A percentile compares a stretch with the other conserved stretches of the same genome.
These are phyloP conservation scores for Amblyjoppa fuscipennis DNA, from an alignment of 2,888 invertebrate genomes.

Conservation along the genomic window DNA sequence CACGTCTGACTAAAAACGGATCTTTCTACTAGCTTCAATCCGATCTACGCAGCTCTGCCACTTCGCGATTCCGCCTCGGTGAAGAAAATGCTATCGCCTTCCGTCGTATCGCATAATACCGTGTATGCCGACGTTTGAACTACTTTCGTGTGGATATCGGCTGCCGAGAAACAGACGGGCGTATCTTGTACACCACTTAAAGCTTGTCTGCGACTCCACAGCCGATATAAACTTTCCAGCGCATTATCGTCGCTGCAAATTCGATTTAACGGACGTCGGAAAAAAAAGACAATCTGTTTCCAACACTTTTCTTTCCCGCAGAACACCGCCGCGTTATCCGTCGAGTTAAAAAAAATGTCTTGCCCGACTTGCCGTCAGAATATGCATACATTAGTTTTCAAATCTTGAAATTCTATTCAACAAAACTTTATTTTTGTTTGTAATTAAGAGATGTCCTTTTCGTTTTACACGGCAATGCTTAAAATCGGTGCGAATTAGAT, in stretches of 20 bases:
- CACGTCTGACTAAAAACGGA: conserved; percentile 35
- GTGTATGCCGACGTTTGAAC: conserved; percentile 6
- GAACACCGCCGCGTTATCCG: not conserved
- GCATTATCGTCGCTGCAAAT: not conserved
- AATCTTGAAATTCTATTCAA: not conserved
- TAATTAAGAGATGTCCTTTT: not conserved
- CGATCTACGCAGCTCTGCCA: not conserved
- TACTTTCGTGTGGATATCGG: not conserved
- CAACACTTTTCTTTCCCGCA: not conserved
- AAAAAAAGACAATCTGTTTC: not conserved
- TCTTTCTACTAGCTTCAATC: conserved; percentile 42
- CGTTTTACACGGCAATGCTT: not conserved
- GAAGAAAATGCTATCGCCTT: not conserved
- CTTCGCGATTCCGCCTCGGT: conserved; percentile 18
- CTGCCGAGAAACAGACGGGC: too few species aligned
- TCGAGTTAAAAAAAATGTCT: not conserved
- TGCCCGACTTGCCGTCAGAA: not conserved
- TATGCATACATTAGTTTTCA: not conserved
- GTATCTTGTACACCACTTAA: too few species aligned
- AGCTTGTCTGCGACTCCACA: too few species aligned
- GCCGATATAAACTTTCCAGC: not conserved
- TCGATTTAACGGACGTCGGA: not conserved
- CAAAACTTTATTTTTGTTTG: not conserved
- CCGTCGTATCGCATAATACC: too few species aligned
- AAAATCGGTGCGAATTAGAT: too few species aligned